phyloP scores from a whole-genome alignment of 2,888 invertebrate genomes.

The Athrips mouffetella region DNA sequence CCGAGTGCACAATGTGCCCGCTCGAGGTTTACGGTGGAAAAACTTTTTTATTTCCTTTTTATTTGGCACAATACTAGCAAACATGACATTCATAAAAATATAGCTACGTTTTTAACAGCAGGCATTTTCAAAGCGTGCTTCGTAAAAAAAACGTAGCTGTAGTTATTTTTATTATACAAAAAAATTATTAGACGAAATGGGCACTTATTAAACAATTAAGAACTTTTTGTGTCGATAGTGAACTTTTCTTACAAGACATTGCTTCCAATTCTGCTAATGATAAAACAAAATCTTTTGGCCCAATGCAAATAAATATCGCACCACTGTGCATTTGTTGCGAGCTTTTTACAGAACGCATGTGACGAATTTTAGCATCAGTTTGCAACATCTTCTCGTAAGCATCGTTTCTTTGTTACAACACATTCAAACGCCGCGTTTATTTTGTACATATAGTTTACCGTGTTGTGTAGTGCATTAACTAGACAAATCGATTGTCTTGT shows the following conservation, averaged over 20 bases:
- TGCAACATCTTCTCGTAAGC: constrained; percentile 42
- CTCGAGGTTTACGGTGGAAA: constrained; percentile 35
- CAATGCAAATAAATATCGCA: not conserved
- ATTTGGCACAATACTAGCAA: constrained; percentile 13
- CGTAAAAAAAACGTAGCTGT: too few relatives aligned
- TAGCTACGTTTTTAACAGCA: too few relatives aligned
- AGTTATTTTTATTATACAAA: too few relatives aligned
- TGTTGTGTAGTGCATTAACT: not conserved
- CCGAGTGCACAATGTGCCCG: constrained; percentile 45
- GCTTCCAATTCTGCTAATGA: too few relatives aligned
- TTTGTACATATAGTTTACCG: not conserved
- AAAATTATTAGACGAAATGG: too few relatives aligned
- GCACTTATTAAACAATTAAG: too few relatives aligned
- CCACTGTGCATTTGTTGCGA: constrained; percentile 20
- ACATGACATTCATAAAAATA: not conserved
- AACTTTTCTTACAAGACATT: too few relatives aligned
- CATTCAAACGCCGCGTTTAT: not conserved
- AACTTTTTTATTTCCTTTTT: constrained; percentile 17
- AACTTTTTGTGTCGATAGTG: too few relatives aligned
- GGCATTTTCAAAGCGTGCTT: too few relatives aligned
- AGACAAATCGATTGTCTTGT: constrained; percentile 16
- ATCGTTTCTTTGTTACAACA: constrained; percentile 25
- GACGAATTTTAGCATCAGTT: constrained; percentile 52
- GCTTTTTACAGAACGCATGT: constrained; percentile 33
- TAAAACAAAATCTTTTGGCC: constrained; percentile 1